These are phyloP conservation scores for Drosophila simulans DNA, from an alignment of 1,140 invertebrate species.

Conservation along the genomic window DNA sequence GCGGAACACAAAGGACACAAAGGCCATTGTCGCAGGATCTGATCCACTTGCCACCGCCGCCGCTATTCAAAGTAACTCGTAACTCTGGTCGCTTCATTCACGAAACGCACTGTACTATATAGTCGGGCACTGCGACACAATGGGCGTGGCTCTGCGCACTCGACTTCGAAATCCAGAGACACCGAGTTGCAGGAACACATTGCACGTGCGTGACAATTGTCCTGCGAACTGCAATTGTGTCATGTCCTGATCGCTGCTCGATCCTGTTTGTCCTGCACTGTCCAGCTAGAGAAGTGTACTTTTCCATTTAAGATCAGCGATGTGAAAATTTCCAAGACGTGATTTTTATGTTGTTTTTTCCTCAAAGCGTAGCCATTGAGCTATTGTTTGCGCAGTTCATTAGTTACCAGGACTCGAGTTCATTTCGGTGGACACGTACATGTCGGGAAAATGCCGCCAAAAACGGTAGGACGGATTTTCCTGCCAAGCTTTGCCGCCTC, in stretches of 20 bases:
- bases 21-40: slow-evolving; percentile 44
- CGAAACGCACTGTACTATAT: slow-evolving; percentile 37
- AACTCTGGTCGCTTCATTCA: slow-evolving; percentile 60
- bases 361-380: slow-evolving; percentile 7
- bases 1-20: slow-evolving; percentile 41
- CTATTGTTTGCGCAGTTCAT: slow-evolving; percentile 75
- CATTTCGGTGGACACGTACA: slow-evolving; percentile 60
- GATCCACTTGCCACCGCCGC: slow-evolving; percentile 49
- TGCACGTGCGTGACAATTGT: slow-evolving; percentile 80
- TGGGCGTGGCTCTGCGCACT: slow-evolving; percentile 45
- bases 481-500: slow-evolving; percentile 57
- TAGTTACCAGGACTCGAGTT: slow-evolving; percentile 50
- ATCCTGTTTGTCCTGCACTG: slow-evolving; percentile 25
- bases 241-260: slow-evolving; percentile 51
- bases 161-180: slow-evolving; percentile 35
- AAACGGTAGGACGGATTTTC: slow-evolving; percentile 29
- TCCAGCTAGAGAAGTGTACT: slow-evolving; percentile 15
- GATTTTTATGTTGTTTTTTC: slow-evolving; percentile 45
- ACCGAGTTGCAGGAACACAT: slow-evolving; percentile 7
- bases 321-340: slow-evolving; percentile 73
- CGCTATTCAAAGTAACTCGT: slow-evolving; percentile 77
- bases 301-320: slow-evolving; percentile 61
- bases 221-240: slow-evolving; percentile 68
- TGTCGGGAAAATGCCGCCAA: slow-evolving; percentile 55
- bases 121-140: slow-evolving; percentile 42